Evolutionary conservation across 1,140 invertebrate genomes (phyloP).

Genomic region (Heliconius himera): DNA sequence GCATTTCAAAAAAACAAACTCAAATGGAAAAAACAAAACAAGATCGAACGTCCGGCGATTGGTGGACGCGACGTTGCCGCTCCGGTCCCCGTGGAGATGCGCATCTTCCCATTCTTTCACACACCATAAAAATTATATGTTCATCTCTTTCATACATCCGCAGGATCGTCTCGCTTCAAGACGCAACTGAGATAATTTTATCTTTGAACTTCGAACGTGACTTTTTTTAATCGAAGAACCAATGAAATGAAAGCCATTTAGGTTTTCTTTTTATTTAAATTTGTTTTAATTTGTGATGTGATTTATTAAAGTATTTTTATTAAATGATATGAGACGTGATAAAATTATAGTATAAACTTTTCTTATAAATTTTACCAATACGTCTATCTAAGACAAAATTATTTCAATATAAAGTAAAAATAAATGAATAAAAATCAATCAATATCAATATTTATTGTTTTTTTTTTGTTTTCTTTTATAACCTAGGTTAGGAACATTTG

Average conservation of each 20-base stretch:
- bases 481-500: neutral
- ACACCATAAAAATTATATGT: neutral
- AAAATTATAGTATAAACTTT: no score
- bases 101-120: conserved; percentile 49
- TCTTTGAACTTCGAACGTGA: conserved; percentile 74
- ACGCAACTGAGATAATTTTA: conserved; percentile 78
- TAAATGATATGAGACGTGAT: no score
- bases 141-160: conserved; percentile 58
- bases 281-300: neutral
- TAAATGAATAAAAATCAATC: no score
- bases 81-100: conserved; percentile 67
- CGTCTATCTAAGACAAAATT: no score
- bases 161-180: conserved; percentile 78
- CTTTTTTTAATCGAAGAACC: conserved; percentile 62
- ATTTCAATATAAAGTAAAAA: no score
- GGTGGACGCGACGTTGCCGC: conserved; percentile 77
- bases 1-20: conserved; percentile 36
- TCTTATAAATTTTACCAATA: no score
- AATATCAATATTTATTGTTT: no score
- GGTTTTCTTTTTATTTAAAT: neutral
- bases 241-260: conserved; percentile 52
- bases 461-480: neutral
- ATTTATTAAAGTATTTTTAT: no score
- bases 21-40: conserved; percentile 56
- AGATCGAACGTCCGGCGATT: conserved; percentile 71